These are phyloP conservation scores for Junonia oenone DNA, from an alignment of 2,888 invertebrate genomes.

Conservation along the genomic window DNA sequence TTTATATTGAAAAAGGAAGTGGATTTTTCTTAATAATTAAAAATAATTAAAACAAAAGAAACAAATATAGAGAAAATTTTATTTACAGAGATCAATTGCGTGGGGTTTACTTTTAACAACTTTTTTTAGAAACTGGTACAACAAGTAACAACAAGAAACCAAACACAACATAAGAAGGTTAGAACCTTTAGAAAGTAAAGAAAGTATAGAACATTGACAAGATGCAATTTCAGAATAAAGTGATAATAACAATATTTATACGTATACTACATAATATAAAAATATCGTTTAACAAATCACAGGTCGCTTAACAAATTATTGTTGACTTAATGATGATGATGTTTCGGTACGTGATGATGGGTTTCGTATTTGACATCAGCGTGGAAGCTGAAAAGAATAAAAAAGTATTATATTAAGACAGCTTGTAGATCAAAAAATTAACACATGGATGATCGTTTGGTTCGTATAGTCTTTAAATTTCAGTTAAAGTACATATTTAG, in stretches of 20 bases:
- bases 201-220: background rate
- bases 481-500: too few species aligned
- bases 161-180: background rate
- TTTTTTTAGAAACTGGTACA: background rate
- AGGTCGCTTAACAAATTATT: background rate
- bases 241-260: background rate
- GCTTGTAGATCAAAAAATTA: background rate
- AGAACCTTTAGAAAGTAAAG: too few species aligned
- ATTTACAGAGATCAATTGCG: background rate
- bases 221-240: background rate
- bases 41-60: background rate
- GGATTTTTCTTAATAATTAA: background rate
- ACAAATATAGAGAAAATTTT: background rate
- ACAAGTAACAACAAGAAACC: background rate
- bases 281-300: background rate
- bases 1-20: too few species aligned
- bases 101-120: background rate
- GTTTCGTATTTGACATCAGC: constrained; percentile 64
- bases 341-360: constrained; percentile 55
- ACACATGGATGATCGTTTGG: too few species aligned
- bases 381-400: constrained; percentile 54
- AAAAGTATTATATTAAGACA: background rate
- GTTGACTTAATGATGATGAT: constrained; percentile 17
- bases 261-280: background rate
- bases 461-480: too few species aligned